Base-by-base conservation (phyloP, 2,113 vertebrate species). In the Procavia capensis region DNA sequence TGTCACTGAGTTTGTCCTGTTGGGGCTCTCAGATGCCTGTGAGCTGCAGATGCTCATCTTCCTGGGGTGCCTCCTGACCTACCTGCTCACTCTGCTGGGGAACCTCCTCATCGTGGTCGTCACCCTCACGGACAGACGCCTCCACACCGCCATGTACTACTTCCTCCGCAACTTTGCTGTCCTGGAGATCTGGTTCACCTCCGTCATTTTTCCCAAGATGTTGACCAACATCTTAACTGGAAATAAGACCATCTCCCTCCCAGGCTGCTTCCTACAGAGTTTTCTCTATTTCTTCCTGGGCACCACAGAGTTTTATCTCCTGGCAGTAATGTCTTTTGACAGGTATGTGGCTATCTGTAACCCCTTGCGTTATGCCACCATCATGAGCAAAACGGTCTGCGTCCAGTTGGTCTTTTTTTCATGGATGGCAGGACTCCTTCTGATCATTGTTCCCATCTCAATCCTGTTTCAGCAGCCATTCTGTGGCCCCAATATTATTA, bases 281-380 rank as follows among this genome's bases (percentile, higher is more conserved):
- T 98, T 97, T 13, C 50, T 97, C 39, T 98, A 96, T 79, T 97
- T 98, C 57, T 97, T 86, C 43, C 83, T 98, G 25, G 97, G 97
- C 5, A 95, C 87, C 20, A 91, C 96, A 27, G 97, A 98, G 45
- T 98, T 97, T 39, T 82, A 97, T 29, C 94, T 97, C 0, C 57
- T 98, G 88, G 95, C 94, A 1, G 91, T 95, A 20, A 98, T 98
- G 97, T 98, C 98, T 72, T 98, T 98, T 82, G 98, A 98, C 92
- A 96, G 96, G 29, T 98, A 97, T 17, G 81, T 97, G 68, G 97
- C 98, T 57, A 97, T 97, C 82, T 98, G 98, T 72, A 94, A 97
- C 17, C 97, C 97, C 2, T 63, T 97, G n/a, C 93, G 1, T 36
- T 98, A 97, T 76, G 68, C 63, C 14, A 88, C 90, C 43, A 97